Conservation (phyloP, 2,113 vertebrate genomes). For the Ranitomeya variabilis region DNA sequence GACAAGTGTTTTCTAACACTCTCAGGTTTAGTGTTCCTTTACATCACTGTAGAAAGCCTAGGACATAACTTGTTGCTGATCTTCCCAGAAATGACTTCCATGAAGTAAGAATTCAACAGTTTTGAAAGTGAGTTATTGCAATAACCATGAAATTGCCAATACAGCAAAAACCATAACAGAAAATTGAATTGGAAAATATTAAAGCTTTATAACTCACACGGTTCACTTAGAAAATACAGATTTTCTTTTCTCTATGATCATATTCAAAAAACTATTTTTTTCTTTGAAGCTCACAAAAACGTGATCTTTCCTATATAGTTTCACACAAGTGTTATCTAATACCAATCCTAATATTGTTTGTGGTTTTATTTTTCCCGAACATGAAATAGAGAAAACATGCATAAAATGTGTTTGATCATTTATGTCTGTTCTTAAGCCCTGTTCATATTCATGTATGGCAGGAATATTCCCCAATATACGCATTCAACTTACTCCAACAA, state of each 20-base stretch:
- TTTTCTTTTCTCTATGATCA: neutral
- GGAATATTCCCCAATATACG: no score
- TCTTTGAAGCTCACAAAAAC: neutral
- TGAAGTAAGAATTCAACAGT: slow-evolving; percentile 44
- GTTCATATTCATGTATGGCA: no score
- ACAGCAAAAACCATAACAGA: slow-evolving; percentile 23
- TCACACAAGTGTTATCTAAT: neutral
- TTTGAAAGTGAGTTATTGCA: slow-evolving; percentile 26
- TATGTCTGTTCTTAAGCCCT: neutral
- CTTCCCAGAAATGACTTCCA: slow-evolving; percentile 26
- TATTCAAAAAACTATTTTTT: neutral
- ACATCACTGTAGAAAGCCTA: neutral
- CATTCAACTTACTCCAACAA: no score
- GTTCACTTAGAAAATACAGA: slow-evolving; percentile 7
- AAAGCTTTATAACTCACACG: slow-evolving; percentile 11
- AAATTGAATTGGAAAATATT: slow-evolving; percentile 32
- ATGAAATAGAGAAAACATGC: neutral
- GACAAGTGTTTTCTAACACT: neutral
- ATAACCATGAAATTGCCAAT: slow-evolving; percentile 33
- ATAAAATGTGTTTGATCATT: neutral
- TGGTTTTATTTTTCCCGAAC: neutral
- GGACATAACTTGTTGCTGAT: slow-evolving; percentile 10
- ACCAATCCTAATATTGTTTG: neutral
- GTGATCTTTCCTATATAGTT: neutral
- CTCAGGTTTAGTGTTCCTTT: neutral